Evolutionary conservation across 1,140 invertebrate species (phyloP), one percentile per base, ranked within the genome.

Genomic region (Camponotus vicinus): DNA sequence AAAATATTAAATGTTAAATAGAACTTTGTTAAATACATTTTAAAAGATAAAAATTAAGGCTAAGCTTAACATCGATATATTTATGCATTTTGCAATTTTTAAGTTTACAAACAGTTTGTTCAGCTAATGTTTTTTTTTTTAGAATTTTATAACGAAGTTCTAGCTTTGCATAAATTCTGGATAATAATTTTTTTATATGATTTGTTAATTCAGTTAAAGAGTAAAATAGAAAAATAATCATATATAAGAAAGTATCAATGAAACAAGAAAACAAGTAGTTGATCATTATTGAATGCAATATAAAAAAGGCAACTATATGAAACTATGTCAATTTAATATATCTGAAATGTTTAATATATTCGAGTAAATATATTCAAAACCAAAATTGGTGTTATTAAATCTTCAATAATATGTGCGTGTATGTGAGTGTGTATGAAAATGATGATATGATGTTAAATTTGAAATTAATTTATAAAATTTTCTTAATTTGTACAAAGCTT

Each of bases 261-360:
- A 82, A n/a, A 83, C 18, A 27, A 57, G 15, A 11, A 61, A 37
- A 57, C 52, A 45, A 83, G 21, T 85, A 75, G 21, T 59, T 15
- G 11, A 69, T 57, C 42, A 69, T 87, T 75, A 63, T 73, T 71
- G 49, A 77, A 86, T 5, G 18, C 34, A 69, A 76, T 70, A 57
- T 64, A 34, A 32, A 78, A 27, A 73, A 79, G 42, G n/a, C 37
- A 69, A 80, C 37, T 59, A 61, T 80, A n/a, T 32, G 37, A 85
- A 67, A 85, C 27, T 34, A 69, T 67, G 76, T 67, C 84, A 85
- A 80, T 79, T 83, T 73, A 85, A 79, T 61, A 85, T 82, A 80
- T 66, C 42, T 57, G 49, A 69, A 61, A 64, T 89, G 49, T 79
- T 76, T 21, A 45, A 69, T 2, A 55, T 37, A 66, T 32, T 71